Evolutionary conservation across 2,797 vertebrate species (phyloP), one percentile per base, ranked within the genome.

Genomic region (Silurus lanzhouensis): DNA sequence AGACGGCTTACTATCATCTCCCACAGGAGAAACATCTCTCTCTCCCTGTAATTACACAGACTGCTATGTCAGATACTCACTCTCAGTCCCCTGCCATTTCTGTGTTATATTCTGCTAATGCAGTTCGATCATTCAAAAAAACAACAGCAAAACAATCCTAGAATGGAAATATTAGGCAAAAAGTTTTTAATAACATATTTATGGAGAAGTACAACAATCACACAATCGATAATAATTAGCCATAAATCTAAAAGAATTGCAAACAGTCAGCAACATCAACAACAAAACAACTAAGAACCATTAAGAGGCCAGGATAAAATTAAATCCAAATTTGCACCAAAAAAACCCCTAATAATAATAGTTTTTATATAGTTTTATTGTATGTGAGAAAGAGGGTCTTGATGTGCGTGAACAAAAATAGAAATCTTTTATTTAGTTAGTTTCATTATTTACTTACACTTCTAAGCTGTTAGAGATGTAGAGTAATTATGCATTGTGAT

Each of bases 21-120:
- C 84, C 84, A 64, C 77, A 74, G 77, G 77, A 91, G 87, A 90
- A 71, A 85, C 27, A 10, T 80, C n/a, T 68, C 74, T 83, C 76
- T 86, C 81, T 20, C 6, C 52, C 38, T 38, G 48, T 85, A 83
- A 85, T 88, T 85, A 70, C 79, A 46, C 25, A 84, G 68, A 78
- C 83, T 81, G 81, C 85, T 83, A 78, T 81, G 61, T 81, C 46
- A 81, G 81, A 81, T 67, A 38, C 58, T 60, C 71, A 81, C 81
- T 80, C 81, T 74, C 8, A 67, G 66, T 87, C 83, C 80, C 86
- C 66, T 44, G 44, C 72, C 58, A 71, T 82, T 72, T n/a, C 68
- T 70, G 46, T 71, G 70, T 46, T 78, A 27, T 82, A 85, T 87
- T 87, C 57, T 84, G 81, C 86, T 83, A 76, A 83, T 80, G 55